Percentiles rank a stretch among this genome's conserved stretches.
Conservation (phyloP, 2,797 vertebrate genomes). For the Gallinago nigripennis region DNA sequence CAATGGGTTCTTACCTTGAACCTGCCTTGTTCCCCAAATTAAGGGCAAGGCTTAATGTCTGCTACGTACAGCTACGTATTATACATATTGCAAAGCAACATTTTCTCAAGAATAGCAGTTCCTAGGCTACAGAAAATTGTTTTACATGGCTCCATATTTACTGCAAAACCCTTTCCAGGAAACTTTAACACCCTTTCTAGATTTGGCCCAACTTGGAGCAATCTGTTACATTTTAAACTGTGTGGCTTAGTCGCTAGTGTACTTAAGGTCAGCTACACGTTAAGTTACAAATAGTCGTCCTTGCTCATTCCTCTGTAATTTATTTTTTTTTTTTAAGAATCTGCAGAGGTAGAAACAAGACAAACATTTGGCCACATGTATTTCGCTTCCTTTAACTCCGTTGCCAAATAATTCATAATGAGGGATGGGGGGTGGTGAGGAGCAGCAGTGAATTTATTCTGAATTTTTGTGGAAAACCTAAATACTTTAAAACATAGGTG, state of each 20-base stretch:
- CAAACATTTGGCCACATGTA: accelerated
- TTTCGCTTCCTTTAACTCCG: background rate
- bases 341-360: background rate
- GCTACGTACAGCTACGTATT: background rate
- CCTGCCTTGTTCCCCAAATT: background rate
- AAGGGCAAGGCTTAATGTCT: background rate
- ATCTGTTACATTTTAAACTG: background rate
- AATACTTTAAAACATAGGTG: background rate
- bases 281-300: background rate
- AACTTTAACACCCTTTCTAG: background rate
- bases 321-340: background rate
- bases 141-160: background rate
- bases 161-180: background rate
- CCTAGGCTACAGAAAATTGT: background rate
- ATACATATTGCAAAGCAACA: background rate
- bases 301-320: background rate
- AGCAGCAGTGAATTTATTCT: background rate
- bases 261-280: background rate
- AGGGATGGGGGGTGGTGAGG: accelerated
- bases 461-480: background rate
- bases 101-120: background rate
- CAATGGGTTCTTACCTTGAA: background rate
- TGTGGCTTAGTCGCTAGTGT: background rate
- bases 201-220: background rate
- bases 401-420: background rate